phyloP scores from a whole-genome alignment of 2,888 invertebrate genomes.

The Cerceris rybyensis region DNA sequence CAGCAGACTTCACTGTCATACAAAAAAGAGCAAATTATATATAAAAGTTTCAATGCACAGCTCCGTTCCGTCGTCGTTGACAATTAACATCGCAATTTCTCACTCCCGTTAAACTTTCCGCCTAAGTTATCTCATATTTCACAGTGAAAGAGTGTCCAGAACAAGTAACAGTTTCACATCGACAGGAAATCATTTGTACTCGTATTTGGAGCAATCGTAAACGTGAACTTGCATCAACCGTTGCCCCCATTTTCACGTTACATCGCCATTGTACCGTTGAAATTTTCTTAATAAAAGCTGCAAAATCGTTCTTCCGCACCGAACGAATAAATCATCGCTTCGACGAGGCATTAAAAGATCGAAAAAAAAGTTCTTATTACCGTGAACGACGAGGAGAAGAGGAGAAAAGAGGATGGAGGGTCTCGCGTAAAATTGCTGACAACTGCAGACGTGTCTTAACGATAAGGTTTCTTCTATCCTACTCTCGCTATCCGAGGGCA shows the following conservation, averaged over 20 bases:
- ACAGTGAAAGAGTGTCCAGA: too few relatives aligned
- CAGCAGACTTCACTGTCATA: too few relatives aligned
- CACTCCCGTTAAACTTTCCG: too few relatives aligned
- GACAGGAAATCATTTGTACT: too few relatives aligned
- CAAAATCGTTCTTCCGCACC: neutral
- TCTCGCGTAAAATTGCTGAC: constrained; percentile 70
- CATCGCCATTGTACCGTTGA: neutral
- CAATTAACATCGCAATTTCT: too few relatives aligned
- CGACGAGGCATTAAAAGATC: constrained; percentile 44
- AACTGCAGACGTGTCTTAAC: constrained; percentile 69
- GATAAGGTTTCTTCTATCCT: constrained; percentile 68
- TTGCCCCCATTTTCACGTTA: too few relatives aligned
- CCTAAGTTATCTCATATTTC: too few relatives aligned
- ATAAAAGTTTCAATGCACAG: too few relatives aligned
- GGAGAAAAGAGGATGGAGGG: constrained; percentile 4
- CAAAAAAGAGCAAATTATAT: too few relatives aligned
- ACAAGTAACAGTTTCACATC: too few relatives aligned
- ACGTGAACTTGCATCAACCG: neutral
- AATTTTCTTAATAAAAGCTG: constrained; percentile 34
- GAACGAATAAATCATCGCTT: constrained; percentile 52
- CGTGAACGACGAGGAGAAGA: constrained; percentile 1
- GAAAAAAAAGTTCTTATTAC: constrained; percentile 39
- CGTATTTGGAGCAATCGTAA: neutral
- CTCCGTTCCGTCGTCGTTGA: too few relatives aligned
- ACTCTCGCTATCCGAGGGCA: constrained; percentile 64